These are phyloP conservation scores for Pseudomyrmex cubaensis DNA, from an alignment of 1,140 invertebrate species.

Conservation along the genomic window DNA sequence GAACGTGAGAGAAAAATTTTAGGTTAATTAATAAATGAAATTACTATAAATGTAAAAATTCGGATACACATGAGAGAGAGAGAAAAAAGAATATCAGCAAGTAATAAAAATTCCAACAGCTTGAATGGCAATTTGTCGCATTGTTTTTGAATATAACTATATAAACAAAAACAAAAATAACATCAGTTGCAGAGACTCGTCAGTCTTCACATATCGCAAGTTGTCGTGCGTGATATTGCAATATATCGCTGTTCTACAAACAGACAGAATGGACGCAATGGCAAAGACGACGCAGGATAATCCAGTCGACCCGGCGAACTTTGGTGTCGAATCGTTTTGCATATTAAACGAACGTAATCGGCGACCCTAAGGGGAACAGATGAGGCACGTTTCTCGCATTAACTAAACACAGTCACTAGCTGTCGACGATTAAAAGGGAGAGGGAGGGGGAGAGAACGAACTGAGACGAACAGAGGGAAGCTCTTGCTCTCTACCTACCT, in stretches of 20 bases:
- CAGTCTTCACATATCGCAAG: no score
- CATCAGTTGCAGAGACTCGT: neutral
- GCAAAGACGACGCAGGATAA: conserved; percentile 50
- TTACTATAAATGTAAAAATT: neutral
- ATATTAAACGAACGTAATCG: conserved; percentile 70
- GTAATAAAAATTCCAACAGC: no score
- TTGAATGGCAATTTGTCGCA: no score
- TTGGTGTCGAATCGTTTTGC: conserved; percentile 67
- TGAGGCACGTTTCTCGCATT: conserved; percentile 68
- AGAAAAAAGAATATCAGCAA: neutral
- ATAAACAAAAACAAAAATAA: no score
- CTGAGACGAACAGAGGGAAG: neutral
- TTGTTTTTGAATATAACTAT: no score
- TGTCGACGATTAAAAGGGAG: conserved; percentile 7
- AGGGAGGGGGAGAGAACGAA: neutral
- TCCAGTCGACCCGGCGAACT: conserved; percentile 58
- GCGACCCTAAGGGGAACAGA: conserved; percentile 46
- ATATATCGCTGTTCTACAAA: conserved; percentile 18
- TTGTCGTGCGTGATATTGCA: neutral
- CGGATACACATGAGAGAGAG: neutral
- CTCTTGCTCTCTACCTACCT: neutral
- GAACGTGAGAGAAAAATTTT: conserved; percentile 34
- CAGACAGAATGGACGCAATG: neutral
- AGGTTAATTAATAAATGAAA: conserved; percentile 18
- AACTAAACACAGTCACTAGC: conserved; percentile 59